A percentile compares a stretch with the other conserved stretches of the same genome.
phyloP scores from a whole-genome alignment of 2,797 vertebrate genomes.

The Silurus lanzhouensis region DNA sequence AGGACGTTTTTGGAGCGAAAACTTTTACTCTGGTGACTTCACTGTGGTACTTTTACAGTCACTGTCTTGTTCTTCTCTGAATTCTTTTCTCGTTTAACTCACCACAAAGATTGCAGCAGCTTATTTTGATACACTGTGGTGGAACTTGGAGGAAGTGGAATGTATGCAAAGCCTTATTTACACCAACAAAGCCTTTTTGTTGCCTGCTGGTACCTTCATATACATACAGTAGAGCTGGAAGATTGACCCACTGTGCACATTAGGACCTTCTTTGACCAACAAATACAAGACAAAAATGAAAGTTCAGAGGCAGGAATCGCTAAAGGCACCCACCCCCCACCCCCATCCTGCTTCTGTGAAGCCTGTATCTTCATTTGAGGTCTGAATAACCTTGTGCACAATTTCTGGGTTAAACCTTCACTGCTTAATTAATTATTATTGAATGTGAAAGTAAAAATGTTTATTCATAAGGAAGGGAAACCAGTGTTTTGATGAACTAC shows the following conservation, averaged over 20 bases:
- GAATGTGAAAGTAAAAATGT: neutral
- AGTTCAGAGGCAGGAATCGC: neutral
- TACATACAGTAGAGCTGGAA: neutral
- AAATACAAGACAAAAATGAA: neutral
- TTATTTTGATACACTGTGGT: neutral
- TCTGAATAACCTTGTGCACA: neutral
- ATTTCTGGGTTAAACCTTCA: neutral
- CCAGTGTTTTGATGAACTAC: neutral
- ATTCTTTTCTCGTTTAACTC: neutral
- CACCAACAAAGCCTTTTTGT: neutral
- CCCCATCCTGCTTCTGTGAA: neutral
- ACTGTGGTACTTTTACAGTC: neutral
- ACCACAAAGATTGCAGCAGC: neutral
- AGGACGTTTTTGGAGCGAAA: no score
- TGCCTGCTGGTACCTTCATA: neutral
- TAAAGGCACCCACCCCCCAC: no score
- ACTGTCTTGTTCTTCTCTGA: neutral
- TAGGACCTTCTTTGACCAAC: neutral
- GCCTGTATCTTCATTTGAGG: neutral
- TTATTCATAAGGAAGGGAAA: slow-evolving; percentile 5
- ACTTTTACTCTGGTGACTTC: neutral
- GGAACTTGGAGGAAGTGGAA: slow-evolving; percentile 17
- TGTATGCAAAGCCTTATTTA: neutral
- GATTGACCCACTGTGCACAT: neutral
- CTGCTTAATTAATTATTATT: neutral